Base-by-base conservation (phyloP, 2,797 vertebrate species). In the Masticophis lateralis region DNA sequence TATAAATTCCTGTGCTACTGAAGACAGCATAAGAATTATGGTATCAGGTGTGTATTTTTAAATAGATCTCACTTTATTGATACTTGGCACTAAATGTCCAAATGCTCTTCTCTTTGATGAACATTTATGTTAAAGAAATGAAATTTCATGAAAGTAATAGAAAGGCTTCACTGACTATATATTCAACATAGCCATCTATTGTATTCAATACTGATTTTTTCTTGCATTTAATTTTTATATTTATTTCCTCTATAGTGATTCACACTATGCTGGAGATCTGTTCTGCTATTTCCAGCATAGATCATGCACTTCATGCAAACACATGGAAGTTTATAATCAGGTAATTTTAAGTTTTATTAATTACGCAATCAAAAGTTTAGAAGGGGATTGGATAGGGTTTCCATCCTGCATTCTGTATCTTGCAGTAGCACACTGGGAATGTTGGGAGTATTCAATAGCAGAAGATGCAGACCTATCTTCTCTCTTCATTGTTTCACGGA, bases 301-400 rank as follows among this genome's bases (percentile, higher is more conserved):
- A 99, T 96, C 98, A 99, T 1, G 99, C 99, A 2, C 97, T 99
- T 94, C 98, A 99, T 97, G 99, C 99, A 93, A 99, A 99, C 95
- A 99, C 99, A 0, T 99, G 99, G 99, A 99, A 99, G 95, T 99
- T 98, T 96, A 98, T 99, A 79, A 98, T 99, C 97, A 99, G 99
- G 99, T 99, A 97, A 98, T 98, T 53, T 57, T 88, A 89, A 10
- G 32, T 69, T 89, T 93, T 91, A 32, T 57, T n/a, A 86, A 11
- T 90, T 11, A 18, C 55, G 28, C 13, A 47, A 92, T 20, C 7
- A 1, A 56, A 51, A 59, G 37, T 91, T 83, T 83, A 43, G 10
- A 83, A 83, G 43, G 20, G 37, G 9, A 22, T 79, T 43, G 37
- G 20, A 43, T 79, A 43, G 74, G 18, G 10, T 83, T 79, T 83